Conservation (phyloP, 2,888 invertebrate genomes). For the Sphaeridia pumilis region DNA sequence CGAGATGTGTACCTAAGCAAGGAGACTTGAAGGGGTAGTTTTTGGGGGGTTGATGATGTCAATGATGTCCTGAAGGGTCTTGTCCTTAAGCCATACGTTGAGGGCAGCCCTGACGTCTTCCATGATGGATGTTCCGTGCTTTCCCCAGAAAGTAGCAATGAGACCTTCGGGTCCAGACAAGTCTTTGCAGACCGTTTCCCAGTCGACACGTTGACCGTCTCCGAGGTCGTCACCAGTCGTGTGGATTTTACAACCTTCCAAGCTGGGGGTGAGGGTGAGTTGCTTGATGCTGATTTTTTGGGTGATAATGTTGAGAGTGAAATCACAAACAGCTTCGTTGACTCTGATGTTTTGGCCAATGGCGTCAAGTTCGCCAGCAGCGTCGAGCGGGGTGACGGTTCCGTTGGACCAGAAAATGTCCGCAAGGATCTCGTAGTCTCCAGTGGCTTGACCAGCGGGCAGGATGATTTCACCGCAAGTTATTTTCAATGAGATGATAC, state of each 20-base stretch:
- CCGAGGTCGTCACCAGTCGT: not conserved
- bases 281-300: not conserved
- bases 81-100: not conserved
- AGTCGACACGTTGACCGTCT: conserved; percentile 4
- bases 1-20: not conserved
- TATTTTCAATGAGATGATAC: not conserved
- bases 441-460: not conserved
- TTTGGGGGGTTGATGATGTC: not conserved
- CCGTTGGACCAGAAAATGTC: not conserved
- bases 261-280: not conserved
- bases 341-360: not conserved
- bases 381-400: not conserved
- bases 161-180: not conserved
- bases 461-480: not conserved
- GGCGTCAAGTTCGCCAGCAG: not conserved
- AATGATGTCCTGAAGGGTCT: not conserved
- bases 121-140: not conserved
- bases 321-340: not conserved
- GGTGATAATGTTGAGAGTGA: not conserved
- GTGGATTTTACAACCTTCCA: not conserved
- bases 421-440: not conserved
- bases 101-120: too few relatives aligned
- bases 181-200: conserved; percentile 1
- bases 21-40: not conserved
- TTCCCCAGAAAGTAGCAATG: not conserved